Base-by-base conservation (phyloP, 2,888 invertebrate genomes). In the Timema podura region DNA sequence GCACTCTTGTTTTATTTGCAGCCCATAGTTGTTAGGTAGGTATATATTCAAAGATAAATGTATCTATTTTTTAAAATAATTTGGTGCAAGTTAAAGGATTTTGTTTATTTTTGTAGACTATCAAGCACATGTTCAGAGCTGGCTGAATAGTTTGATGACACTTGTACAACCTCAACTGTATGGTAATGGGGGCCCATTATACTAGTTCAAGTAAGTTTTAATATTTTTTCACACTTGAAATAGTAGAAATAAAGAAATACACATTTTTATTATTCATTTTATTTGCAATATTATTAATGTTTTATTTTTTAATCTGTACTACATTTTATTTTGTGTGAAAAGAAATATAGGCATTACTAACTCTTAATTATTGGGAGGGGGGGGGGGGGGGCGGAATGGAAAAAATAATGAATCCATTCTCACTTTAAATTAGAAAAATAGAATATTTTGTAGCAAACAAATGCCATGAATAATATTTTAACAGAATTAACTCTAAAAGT, bases 111-210 rank as follows among this genome's bases (percentile, higher is more conserved):
- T 78, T 79, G 59, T 79, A 89, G 88, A 86, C 79, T 88, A 86
- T 75, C 81, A 85, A 77, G 76, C 76, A 59, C 83, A 83, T 74
- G 85, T 84, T 0, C 79, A 82, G 61, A 77, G 77, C 69, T 89
- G 85, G 80, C 83, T 87, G 68, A 79, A 81, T 59, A 78, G 82
- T 10, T 74, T 89, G 2, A 77, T 89, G 70, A 80, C 82, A 3
- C 81, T 80, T 70, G 75, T 88, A 1, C 78, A 81, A 15, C 83
- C 84, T 5, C 79, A 83, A 11, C 81, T 89, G 15, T 85, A 88
- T 76, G 85, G 83, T 51, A 91, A 91, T 77, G 93, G 94, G 95
- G 95, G 0, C 92, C 94, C 0, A 88, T 95, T 48, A 92, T 95
- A 71, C 89, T 92, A 84, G 89, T 95, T 61, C 95, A 95, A 85